Percentiles rank a stretch among this genome's conserved stretches.
Conservation (phyloP, 2,797 vertebrate genomes). For the Myotis myotis region DNA sequence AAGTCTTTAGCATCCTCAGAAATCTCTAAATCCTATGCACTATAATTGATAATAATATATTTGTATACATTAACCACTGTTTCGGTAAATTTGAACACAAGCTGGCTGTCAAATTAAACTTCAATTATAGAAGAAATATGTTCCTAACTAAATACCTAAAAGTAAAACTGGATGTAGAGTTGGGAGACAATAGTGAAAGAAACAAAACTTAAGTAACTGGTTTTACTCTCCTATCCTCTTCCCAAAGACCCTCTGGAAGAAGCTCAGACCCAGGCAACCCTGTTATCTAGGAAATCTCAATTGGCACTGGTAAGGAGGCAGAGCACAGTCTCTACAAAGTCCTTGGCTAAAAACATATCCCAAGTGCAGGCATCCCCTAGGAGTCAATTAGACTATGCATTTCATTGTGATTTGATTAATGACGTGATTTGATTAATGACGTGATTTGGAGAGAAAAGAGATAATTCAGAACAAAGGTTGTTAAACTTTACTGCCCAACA, state of each 20-base stretch:
- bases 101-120: conserved; percentile 26
- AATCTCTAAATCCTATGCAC: conserved; percentile 34
- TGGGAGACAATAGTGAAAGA: neutral
- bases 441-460: neutral
- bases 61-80: neutral
- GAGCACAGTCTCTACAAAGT: neutral
- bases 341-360: neutral
- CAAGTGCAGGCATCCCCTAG: neutral
- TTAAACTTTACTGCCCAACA: conserved; percentile 1
- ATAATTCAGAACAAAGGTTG: neutral
- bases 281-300: neutral
- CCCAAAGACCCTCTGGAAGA: neutral
- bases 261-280: neutral
- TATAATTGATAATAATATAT: neutral
- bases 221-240: neutral
- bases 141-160: neutral
- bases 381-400: neutral
- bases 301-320: neutral
- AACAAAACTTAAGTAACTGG: neutral
- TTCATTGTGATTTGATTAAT: neutral
- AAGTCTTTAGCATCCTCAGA: neutral
- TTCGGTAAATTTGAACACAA: conserved; percentile 12
- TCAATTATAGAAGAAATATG: neutral
- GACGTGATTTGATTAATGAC: neutral
- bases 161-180: neutral